Percentiles rank a stretch among this genome's conserved stretches.
phyloP scores from a whole-genome alignment of 2,113 vertebrate genomes.

The Leptobrachium leishanense region DNA sequence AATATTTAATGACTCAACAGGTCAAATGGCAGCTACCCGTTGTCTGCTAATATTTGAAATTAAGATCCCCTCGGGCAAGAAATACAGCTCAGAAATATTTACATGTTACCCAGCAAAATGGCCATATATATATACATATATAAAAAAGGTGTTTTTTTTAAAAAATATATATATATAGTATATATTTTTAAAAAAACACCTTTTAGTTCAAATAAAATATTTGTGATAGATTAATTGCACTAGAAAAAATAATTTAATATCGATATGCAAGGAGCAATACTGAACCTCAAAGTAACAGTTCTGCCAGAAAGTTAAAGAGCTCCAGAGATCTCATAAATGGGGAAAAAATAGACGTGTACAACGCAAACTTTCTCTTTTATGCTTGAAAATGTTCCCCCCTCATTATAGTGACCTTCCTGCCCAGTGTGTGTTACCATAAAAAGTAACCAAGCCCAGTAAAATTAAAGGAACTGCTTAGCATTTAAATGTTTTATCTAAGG shows the following conservation, averaged over 20 bases:
- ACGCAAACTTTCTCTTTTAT: constrained; percentile 71
- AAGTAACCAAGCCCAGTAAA: constrained; percentile 66
- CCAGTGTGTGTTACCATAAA: constrained; percentile 72
- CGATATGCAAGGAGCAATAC: not conserved
- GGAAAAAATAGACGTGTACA: constrained; percentile 62
- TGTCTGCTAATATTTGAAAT: constrained; percentile 31
- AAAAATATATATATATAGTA: too few species aligned
- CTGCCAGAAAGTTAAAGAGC: constrained; percentile 63
- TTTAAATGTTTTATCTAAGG: constrained; percentile 68
- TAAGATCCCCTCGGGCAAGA: constrained; percentile 18
- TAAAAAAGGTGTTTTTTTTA: too few species aligned
- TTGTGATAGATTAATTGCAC: not conserved
- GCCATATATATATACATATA: too few species aligned
- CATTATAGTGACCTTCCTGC: constrained; percentile 72
- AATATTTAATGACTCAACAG: constrained; percentile 43
- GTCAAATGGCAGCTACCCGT: constrained; percentile 28
- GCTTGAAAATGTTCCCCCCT: constrained; percentile 62
- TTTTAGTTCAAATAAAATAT: too few species aligned
- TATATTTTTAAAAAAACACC: too few species aligned
- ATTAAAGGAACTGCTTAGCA: constrained; percentile 72
- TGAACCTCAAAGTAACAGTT: constrained; percentile 32
- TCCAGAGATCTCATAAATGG: constrained; percentile 64
- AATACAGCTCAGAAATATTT: not conserved
- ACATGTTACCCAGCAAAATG: not conserved
- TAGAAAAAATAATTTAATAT: not conserved